Evolutionary conservation across 2,888 invertebrate genomes (phyloP), one percentile per base, ranked within the genome.

Genomic region (Eubasilissa splendida): DNA sequence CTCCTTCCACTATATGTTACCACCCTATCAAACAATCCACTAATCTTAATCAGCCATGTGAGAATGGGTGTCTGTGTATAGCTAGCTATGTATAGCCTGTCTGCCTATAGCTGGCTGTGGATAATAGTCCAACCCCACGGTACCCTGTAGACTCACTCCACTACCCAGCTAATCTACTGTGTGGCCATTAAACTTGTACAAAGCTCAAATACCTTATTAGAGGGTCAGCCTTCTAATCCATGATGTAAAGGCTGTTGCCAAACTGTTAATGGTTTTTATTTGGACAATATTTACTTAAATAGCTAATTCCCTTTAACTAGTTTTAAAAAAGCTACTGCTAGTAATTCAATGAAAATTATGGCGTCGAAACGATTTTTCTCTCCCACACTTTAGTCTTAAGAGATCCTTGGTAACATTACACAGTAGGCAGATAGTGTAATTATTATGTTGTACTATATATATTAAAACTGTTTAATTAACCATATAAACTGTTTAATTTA

Each of bases 161-260:
- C 68, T 68, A 68, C 68, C 14, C 74, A 11, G 56, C 74, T 74
- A 74, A 74, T 74, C 74, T 78, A 75, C 71, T 78, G 74, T 81
- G 70, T 75, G 81, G 75, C 78, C 76, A 78, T 81, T 81, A 78
- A 81, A 68, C 81, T 63, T 50, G 70, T 56, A 78, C 81, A 78
- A 78, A 81, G 78, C 74, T 50, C 56, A 58, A 59, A 59, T 74
- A 59, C 74, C 74, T 74, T 74, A 74, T 74, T 74, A 74, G 50
- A 22, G 74, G 74, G 56, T 31, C 42, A 42, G 50, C 5, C 50
- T 42, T 10, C 50, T 10, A 33, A 73, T 60, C 31, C 74, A 56
- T 31, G 73, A 22, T 68, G 50, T 9, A 22, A n/a, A 14, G 68
- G 33, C 68, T 50, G 63, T 33, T 33, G 33, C 63, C 31, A 12